These are phyloP conservation scores for Zeuzera pyrina DNA, from an alignment of 2,888 invertebrate species.

Conservation along the genomic window DNA sequence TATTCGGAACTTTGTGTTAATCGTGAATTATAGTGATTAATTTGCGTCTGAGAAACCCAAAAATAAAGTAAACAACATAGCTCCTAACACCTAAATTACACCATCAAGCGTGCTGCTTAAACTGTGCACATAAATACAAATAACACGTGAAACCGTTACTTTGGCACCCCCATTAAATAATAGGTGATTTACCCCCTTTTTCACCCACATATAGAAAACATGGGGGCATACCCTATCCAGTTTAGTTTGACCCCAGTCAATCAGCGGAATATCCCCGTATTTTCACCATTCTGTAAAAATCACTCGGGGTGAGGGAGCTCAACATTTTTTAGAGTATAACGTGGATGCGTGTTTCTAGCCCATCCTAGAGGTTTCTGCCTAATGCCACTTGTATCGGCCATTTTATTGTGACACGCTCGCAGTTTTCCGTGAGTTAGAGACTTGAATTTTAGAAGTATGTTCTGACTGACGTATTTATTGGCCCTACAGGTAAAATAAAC, in stretches of 20 bases:
- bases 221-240: conserved; percentile 26
- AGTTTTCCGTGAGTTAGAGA: conserved; percentile 51
- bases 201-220: conserved; percentile 33
- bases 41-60: conserved; percentile 11
- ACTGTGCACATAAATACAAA: conserved; percentile 63
- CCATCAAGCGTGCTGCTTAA: conserved; percentile 49
- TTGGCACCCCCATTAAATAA: conserved; percentile 66
- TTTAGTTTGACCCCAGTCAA: conserved; percentile 26
- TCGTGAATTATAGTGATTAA: conserved; percentile 6
- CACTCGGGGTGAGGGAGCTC: conserved; percentile 24
- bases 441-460: conserved; percentile 51
- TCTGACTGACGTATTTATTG: conserved; percentile 59
- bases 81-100: conserved; percentile 53
- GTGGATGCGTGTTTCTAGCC: conserved; percentile 52
- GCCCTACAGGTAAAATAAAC: conserved; percentile 54
- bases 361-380: conserved; percentile 52
- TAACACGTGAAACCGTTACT: conserved; percentile 63
- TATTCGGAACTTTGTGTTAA: too few species aligned
- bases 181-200: conserved; percentile 58
- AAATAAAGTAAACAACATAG: conserved; percentile 13
- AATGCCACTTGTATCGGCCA: conserved; percentile 66
- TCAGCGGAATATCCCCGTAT: conserved; percentile 3
- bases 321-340: conserved; percentile 23
- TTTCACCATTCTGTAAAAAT: background rate
- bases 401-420: conserved; percentile 64